Evolutionary conservation across 2,888 invertebrate genomes (phyloP).

Genomic region (Zootermopsis nevadensis): DNA sequence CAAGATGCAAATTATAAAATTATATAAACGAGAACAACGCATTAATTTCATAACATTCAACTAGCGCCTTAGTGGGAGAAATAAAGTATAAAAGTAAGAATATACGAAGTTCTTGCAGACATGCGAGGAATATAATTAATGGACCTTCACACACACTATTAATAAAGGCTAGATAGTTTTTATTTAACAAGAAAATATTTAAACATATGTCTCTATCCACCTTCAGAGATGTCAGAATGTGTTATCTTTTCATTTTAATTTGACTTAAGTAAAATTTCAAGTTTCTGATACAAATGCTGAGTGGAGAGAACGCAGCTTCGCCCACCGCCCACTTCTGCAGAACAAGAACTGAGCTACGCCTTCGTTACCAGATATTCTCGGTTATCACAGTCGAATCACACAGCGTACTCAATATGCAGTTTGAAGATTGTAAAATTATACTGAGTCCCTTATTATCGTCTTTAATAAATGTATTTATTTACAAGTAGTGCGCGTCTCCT

Average conservation of each 20-base stretch:
- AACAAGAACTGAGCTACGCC: too few species aligned
- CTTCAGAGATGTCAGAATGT: background rate
- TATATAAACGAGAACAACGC: background rate
- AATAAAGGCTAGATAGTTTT: background rate
- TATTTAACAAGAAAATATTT: background rate
- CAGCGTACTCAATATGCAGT: too few species aligned
- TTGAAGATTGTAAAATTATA: too few species aligned
- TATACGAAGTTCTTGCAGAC: background rate
- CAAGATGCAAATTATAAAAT: too few species aligned
- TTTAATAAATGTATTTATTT: too few species aligned
- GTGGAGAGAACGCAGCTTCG: too few species aligned
- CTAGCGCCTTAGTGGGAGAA: background rate
- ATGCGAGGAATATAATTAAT: background rate
- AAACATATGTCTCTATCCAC: background rate
- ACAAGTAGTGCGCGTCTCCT: too few species aligned
- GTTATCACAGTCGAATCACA: too few species aligned
- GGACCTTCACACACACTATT: slow-evolving; percentile 13
- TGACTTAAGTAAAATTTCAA: background rate
- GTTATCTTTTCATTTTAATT: background rate
- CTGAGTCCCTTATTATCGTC: too few species aligned
- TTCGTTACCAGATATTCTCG: too few species aligned
- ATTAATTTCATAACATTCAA: background rate
- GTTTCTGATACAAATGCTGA: background rate
- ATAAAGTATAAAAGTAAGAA: background rate
- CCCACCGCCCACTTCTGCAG: too few species aligned